Conservation (phyloP, 92 coral and sea anemone genomes). For the Desmophyllum pertusum region DNA sequence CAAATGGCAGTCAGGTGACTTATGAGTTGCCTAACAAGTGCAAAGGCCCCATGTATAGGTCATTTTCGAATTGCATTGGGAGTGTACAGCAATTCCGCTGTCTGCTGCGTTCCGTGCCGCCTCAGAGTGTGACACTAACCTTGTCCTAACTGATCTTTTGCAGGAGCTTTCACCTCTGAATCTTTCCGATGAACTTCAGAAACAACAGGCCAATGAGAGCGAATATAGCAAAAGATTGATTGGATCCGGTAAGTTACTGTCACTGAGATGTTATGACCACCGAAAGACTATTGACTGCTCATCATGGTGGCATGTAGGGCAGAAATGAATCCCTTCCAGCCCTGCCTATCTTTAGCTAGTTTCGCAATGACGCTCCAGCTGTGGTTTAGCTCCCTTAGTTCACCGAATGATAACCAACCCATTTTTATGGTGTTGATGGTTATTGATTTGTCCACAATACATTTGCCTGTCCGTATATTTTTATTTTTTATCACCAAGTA, state of each 20-base stretch:
- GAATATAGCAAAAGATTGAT: background rate
- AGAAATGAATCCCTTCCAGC: too few relatives aligned
- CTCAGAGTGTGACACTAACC: background rate
- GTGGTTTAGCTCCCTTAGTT: too few relatives aligned
- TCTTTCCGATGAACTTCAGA: slow-evolving; percentile 34
- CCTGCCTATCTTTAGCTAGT: too few relatives aligned
- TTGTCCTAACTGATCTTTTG: background rate
- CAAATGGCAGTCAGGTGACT: too few relatives aligned
- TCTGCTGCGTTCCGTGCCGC: background rate
- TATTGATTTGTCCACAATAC: too few relatives aligned
- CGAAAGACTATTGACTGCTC: background rate
- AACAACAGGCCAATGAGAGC: slow-evolving; percentile 16
- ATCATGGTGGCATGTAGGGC: too few relatives aligned
- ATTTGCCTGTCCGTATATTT: too few relatives aligned
- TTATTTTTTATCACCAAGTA: too few relatives aligned
- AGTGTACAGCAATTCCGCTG: background rate
- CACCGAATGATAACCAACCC: too few relatives aligned
- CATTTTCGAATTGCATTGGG: background rate
- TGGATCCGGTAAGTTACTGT: slow-evolving; percentile 17
- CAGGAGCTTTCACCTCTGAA: slow-evolving; percentile 38
- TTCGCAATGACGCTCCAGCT: too few relatives aligned
- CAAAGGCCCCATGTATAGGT: too few relatives aligned
- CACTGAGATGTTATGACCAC: background rate
- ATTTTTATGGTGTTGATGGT: background rate
- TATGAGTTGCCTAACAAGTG: too few relatives aligned